These are phyloP conservation scores for Drosophila virilis DNA, from an alignment of 1,140 invertebrate genomes.

Conservation along the genomic window DNA sequence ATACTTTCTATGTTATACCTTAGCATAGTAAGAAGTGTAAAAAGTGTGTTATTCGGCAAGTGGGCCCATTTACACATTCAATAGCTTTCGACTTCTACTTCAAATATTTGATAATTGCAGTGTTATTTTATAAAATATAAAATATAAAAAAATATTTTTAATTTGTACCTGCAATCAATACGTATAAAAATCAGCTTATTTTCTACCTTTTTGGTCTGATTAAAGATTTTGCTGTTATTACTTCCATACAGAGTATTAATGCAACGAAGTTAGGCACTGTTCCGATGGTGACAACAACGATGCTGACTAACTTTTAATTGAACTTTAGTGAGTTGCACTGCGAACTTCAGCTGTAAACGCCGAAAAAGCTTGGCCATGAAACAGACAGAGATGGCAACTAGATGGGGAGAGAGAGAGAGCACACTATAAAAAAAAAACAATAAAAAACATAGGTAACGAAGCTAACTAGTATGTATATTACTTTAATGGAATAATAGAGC, in stretches of 20 bases:
- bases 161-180: no score
- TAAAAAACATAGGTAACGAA: slow-evolving; percentile 51
- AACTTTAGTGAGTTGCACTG: slow-evolving; percentile 67
- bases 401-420: neutral
- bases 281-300: slow-evolving; percentile 1
- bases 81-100: no score
- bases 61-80: no score
- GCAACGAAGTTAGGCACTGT: neutral
- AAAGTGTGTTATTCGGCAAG: no score
- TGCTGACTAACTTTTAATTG: slow-evolving; percentile 73
- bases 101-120: no score
- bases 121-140: no score
- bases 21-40: no score
- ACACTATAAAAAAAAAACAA: slow-evolving; percentile 37
- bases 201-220: no score
- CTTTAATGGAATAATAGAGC: slow-evolving; percentile 80
- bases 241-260: slow-evolving; percentile 11
- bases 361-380: slow-evolving; percentile 48
- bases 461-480: slow-evolving; percentile 58
- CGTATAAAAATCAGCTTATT: no score
- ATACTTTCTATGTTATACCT: no score
- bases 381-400: slow-evolving; percentile 12
- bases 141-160: no score
- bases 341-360: slow-evolving; percentile 50
- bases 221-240: neutral